Percentiles rank a stretch among this genome's conserved stretches.
phyloP scores from a whole-genome alignment of 2,888 invertebrate genomes.

The Patella depressa region DNA sequence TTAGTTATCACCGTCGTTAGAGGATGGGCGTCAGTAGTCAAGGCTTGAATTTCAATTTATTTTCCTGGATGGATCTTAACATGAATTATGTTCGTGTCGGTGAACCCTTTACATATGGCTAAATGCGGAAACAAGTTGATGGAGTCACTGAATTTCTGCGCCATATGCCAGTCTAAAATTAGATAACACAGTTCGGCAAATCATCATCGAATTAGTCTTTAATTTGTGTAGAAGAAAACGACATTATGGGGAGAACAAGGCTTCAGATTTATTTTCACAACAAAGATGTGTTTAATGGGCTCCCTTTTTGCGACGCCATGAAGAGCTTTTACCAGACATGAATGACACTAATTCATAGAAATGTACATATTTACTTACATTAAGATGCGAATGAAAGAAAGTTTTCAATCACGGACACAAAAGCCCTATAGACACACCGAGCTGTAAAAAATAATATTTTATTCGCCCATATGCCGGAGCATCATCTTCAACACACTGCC shows the following conservation, averaged over 20 bases:
- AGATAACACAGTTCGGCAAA: not conserved
- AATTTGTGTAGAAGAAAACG: no score
- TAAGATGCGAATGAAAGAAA: no score
- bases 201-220: no score
- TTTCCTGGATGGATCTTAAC: not conserved
- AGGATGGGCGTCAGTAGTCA: not conserved
- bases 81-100: constrained; percentile 7
- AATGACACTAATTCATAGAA: not conserved
- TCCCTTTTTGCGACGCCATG: no score
- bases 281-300: no score
- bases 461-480: not conserved
- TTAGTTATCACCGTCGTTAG: not conserved
- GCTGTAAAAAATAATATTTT: no score
- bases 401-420: no score
- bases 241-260: no score
- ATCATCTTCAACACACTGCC: not conserved
- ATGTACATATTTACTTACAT: constrained; percentile 9
- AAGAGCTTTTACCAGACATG: no score
- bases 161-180: constrained; percentile 9
- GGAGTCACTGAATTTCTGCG: not conserved
- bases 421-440: no score
- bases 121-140: constrained; percentile 5
- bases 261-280: no score
- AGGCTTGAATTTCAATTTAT: not conserved
- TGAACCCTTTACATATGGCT: constrained; percentile 3